A percentile compares a stretch with the other conserved stretches of the same genome.
Conservation (phyloP, 2,797 vertebrate genomes). For the Acomys russatus region DNA sequence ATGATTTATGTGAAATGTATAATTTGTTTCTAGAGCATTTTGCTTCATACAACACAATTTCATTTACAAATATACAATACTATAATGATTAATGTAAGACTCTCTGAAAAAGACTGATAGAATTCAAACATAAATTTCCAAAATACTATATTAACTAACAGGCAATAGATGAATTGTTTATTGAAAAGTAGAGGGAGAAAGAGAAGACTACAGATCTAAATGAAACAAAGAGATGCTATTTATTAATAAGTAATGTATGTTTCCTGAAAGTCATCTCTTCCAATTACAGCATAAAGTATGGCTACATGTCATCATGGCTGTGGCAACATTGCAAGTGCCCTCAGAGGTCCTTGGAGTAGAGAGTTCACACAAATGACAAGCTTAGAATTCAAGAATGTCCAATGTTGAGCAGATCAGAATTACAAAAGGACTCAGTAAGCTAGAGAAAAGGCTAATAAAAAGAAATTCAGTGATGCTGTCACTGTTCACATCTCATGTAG, state of each 20-base stretch:
- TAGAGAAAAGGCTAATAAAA: background rate
- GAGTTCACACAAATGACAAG: background rate
- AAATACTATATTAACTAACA: background rate
- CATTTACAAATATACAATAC: conserved; percentile 18
- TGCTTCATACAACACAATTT: conserved; percentile 29
- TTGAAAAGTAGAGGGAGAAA: background rate
- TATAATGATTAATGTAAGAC: conserved; percentile 32
- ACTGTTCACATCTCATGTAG: background rate
- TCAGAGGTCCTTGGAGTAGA: background rate
- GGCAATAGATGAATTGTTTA: background rate
- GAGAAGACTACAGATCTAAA: background rate
- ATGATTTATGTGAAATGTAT: conserved; percentile 38
- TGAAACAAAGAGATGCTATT: background rate
- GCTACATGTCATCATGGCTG: background rate
- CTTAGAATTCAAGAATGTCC: background rate
- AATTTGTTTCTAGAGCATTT: conserved; percentile 56
- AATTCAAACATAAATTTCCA: conserved; percentile 33
- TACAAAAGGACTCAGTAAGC: background rate
- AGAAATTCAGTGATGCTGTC: background rate
- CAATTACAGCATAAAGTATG: background rate
- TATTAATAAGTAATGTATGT: background rate
- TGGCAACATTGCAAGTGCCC: background rate
- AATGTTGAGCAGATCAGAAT: background rate
- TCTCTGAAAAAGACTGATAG: background rate
- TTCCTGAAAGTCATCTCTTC: background rate